These are phyloP conservation scores for Melanostoma scalare DNA, from an alignment of 2,888 invertebrate genomes.

Conservation along the genomic window DNA sequence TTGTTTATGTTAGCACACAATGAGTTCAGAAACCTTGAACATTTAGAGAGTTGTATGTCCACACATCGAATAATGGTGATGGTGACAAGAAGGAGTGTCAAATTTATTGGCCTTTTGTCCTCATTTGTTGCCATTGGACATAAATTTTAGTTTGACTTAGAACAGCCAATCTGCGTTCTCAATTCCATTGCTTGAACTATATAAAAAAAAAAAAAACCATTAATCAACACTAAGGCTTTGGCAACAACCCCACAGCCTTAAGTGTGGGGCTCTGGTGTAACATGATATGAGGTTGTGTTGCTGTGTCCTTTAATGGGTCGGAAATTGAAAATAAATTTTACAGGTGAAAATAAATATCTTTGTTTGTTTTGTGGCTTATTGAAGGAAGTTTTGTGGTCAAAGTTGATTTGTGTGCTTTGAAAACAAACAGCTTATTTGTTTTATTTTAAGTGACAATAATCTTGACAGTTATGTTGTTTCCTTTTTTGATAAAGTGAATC, in stretches of 20 bases:
- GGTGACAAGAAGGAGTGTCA: slow-evolving; percentile 60
- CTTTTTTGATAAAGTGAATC: too few species aligned
- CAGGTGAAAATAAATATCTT: background rate
- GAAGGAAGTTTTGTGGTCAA: too few species aligned
- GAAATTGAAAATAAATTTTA: slow-evolving; percentile 11
- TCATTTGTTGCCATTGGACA: slow-evolving; percentile 63
- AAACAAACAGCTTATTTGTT: too few species aligned
- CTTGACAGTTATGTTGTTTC: too few species aligned
- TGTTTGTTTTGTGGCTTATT: background rate
- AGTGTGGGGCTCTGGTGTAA: background rate
- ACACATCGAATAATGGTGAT: slow-evolving; percentile 7
- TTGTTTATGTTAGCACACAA: slow-evolving; percentile 27
- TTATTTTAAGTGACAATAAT: too few species aligned
- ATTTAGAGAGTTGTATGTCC: slow-evolving; percentile 10
- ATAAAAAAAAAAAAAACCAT: slow-evolving; percentile 39
- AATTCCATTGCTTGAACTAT: slow-evolving; percentile 34
- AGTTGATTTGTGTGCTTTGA: too few species aligned
- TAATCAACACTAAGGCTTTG: slow-evolving; percentile 49
- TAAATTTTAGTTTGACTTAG: slow-evolving; percentile 67
- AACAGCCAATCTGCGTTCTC: slow-evolving; percentile 53
- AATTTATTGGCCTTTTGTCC: slow-evolving; percentile 69
- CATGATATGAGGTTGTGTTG: background rate
- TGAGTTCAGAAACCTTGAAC: background rate
- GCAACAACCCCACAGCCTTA: slow-evolving; percentile 7
- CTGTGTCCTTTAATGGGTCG: slow-evolving; percentile 7